A percentile compares a stretch with the other conserved stretches of the same genome.
Conservation (phyloP, 2,797 vertebrate genomes). For the Ispidina lecontei region DNA sequence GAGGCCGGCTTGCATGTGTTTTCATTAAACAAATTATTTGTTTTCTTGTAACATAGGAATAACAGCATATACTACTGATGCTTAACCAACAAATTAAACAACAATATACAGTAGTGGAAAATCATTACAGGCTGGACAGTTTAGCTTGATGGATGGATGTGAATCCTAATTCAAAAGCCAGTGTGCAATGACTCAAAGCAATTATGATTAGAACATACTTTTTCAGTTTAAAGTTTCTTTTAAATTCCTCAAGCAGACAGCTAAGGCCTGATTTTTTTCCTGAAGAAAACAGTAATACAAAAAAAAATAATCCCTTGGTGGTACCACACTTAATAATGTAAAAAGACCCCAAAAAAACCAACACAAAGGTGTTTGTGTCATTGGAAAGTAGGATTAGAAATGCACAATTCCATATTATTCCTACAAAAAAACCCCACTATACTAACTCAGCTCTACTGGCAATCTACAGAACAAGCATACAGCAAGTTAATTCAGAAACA, state of each 20-base stretch:
- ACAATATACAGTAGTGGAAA: neutral
- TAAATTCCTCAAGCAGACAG: neutral
- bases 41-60: neutral
- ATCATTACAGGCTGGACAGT: neutral
- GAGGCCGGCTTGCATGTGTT: neutral
- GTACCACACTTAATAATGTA: neutral
- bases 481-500: neutral
- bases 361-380: neutral
- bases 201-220: neutral
- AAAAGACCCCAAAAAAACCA: neutral
- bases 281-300: neutral
- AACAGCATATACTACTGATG: neutral
- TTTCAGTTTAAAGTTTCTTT: neutral
- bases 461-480: neutral
- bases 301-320: neutral
- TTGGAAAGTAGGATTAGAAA: neutral
- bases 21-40: neutral
- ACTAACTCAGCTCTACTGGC: neutral
- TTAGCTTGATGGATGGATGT: neutral
- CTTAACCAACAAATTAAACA: neutral
- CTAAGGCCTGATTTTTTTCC: neutral
- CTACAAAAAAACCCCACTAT: neutral
- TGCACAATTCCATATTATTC: neutral
- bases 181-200: neutral
- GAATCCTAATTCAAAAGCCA: neutral